These are phyloP conservation scores for Rhingia rostrata DNA, from an alignment of 2,888 invertebrate species.

Conservation along the genomic window DNA sequence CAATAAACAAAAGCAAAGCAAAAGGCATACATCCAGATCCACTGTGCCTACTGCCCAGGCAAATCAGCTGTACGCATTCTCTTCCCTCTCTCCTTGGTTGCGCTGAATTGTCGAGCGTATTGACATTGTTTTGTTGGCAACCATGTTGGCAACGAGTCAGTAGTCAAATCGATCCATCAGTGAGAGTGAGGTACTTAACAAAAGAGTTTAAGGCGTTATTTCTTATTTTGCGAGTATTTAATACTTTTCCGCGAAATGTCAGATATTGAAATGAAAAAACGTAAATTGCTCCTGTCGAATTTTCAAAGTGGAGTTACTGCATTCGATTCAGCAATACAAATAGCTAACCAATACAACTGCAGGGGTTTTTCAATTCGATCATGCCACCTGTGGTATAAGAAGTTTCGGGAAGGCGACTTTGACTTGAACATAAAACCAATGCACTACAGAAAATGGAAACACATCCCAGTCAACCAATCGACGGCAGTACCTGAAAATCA, in stretches of 20 bases:
- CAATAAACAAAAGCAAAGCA: no score
- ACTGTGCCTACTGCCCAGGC: background rate
- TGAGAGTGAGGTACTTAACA: slow-evolving; percentile 26
- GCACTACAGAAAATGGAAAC: background rate
- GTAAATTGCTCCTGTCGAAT: slow-evolving; percentile 26
- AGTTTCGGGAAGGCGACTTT: slow-evolving; percentile 41
- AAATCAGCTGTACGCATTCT: slow-evolving; percentile 16
- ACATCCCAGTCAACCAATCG: background rate
- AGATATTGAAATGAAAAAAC: slow-evolving; percentile 25
- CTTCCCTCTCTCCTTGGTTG: slow-evolving; percentile 35
- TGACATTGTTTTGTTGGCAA: slow-evolving; percentile 17
- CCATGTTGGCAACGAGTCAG: slow-evolving; percentile 37
- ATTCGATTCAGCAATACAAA: background rate
- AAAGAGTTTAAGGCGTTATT: background rate
- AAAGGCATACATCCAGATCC: background rate
- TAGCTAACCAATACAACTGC: slow-evolving; percentile 14
- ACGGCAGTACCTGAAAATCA: background rate
- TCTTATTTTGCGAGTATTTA: background rate
- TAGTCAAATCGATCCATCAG: slow-evolving; percentile 24
- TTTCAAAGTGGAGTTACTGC: slow-evolving; percentile 18
- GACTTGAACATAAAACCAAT: slow-evolving; percentile 19
- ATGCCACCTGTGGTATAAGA: slow-evolving; percentile 48
- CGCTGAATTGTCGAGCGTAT: slow-evolving; percentile 61
- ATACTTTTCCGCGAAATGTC: slow-evolving; percentile 19
- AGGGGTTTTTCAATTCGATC: slow-evolving; percentile 20